Conservation (phyloP, 2,888 invertebrate species). For the Salticus scenicus region DNA sequence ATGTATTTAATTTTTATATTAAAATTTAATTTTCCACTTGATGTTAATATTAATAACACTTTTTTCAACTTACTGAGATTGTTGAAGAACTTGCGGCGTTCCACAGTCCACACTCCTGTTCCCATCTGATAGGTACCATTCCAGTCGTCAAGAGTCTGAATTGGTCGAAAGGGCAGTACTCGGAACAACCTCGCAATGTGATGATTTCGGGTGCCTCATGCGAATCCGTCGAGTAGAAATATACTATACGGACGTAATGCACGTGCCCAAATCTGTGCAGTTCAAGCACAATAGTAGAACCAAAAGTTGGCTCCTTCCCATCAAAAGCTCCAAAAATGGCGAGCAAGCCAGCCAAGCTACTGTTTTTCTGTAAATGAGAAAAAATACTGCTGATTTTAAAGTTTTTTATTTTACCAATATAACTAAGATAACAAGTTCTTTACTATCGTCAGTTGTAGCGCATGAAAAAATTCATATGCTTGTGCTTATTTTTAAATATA, state of each 20-base stretch:
- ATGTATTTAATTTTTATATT: too few relatives aligned
- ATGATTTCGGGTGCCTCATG: background rate
- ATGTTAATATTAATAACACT: too few relatives aligned
- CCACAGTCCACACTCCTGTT: background rate
- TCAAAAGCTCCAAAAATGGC: constrained; percentile 4
- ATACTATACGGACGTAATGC: background rate
- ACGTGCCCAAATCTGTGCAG: background rate
- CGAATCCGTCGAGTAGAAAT: background rate
- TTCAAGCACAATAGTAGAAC: background rate
- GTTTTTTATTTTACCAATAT: background rate
- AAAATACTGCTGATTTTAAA: too few relatives aligned
- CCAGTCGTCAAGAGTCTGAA: background rate
- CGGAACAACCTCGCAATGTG: background rate
- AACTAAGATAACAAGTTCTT: background rate
- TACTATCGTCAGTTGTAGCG: too few relatives aligned
- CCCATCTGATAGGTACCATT: background rate
- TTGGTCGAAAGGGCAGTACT: constrained; percentile 16
- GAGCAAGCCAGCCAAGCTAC: constrained; percentile 10
- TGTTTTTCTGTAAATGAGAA: background rate
- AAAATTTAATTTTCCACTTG: too few relatives aligned
- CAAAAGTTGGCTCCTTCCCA: constrained; percentile 11
- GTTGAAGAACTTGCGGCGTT: too few relatives aligned
- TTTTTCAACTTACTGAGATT: too few relatives aligned
- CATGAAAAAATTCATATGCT: too few relatives aligned
- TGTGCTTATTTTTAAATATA: too few relatives aligned